Percentiles rank a stretch among this genome's conserved stretches.
Evolutionary conservation across 2,888 invertebrate genomes (phyloP).

Genomic region (Tenthredo livida): DNA sequence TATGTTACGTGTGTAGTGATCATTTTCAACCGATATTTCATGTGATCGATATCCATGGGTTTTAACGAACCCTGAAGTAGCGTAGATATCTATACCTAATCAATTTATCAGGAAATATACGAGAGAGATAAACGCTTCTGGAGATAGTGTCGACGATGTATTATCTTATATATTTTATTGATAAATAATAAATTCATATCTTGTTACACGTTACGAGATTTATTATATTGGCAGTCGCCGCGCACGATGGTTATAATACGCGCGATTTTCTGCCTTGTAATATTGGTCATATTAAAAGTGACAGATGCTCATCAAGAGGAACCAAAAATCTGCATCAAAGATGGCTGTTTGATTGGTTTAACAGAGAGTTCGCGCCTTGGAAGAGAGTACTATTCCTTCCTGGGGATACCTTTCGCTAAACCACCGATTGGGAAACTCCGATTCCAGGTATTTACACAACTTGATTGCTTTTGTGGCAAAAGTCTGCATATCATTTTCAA

Average conservation of each 20-base stretch:
- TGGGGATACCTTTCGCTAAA: slow-evolving; percentile 81
- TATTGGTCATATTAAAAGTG: neutral
- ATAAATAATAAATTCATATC: slow-evolving; percentile 1
- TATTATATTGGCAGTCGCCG: neutral
- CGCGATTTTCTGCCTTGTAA: neutral
- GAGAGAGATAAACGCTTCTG: neutral
- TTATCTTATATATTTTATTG: neutral
- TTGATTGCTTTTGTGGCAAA: neutral
- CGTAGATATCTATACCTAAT: neutral
- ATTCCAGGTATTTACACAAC: slow-evolving; percentile 69
- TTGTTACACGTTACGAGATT: neutral
- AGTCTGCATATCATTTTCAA: too few relatives aligned
- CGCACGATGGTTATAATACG: neutral
- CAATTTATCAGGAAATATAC: neutral
- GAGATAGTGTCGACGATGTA: neutral
- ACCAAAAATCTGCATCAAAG: slow-evolving; percentile 46
- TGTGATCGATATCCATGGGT: neutral
- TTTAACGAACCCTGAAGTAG: neutral
- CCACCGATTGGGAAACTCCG: slow-evolving; percentile 79
- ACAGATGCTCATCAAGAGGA: neutral
- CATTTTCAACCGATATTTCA: neutral
- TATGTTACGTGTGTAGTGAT: neutral
- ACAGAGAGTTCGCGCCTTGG: slow-evolving; percentile 60
- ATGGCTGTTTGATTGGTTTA: slow-evolving; percentile 49
- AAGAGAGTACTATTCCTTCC: slow-evolving; percentile 78